Evolutionary conservation across 53 echinoderm and acorn worm genomes (phyloP), one percentile per base, ranked within the genome.

Genomic region (Pentamera pediparva): DNA sequence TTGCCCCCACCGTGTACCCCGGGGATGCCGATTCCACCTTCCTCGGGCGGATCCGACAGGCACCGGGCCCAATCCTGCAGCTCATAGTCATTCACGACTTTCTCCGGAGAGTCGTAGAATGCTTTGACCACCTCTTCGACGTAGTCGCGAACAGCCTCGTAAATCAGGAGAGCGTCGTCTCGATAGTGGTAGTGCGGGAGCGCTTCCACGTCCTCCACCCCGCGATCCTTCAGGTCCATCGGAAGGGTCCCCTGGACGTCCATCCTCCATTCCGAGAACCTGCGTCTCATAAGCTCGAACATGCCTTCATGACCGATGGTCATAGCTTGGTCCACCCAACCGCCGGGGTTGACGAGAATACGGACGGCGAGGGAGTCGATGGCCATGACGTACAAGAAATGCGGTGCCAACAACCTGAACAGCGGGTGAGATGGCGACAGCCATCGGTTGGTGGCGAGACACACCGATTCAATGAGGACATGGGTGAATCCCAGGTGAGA

Each of bases 341-440:
- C 92, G 15, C 75, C 88, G n/a, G 72, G 55, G 0, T 67, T 64
- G 20, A 88, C 56, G n/a, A 92, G 75, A 8, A 76, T 36, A n/a
- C 34, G 55, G 13, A 89, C 72, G 0, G 75, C 82, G 24, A 59
- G 41, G 13, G 74, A 74, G 41, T 93, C 89, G 52, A 93, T 89
- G 18, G 86, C 93, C 13, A 93, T 53, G 32, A 89, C 75, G 37
- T 80, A 93, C 5, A 89, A 56, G 47, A 93, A 93, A 56, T 93
- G 93, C 4, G 93, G 93, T 18, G 92, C 85, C 31, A 93, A 40
- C 2, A 93, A 80, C 18, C 93, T 79, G 57, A 81, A 89, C 26
- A 93, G 45, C 8, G 93, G 93, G 77, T 93, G 93, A 39, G 93
- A 93, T 12, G 83, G 89, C 4, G 93, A 93, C 15, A 93, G 83